Evolutionary conservation across 1,140 invertebrate species (phyloP).

Genomic region (Drosophila tropicalis): DNA sequence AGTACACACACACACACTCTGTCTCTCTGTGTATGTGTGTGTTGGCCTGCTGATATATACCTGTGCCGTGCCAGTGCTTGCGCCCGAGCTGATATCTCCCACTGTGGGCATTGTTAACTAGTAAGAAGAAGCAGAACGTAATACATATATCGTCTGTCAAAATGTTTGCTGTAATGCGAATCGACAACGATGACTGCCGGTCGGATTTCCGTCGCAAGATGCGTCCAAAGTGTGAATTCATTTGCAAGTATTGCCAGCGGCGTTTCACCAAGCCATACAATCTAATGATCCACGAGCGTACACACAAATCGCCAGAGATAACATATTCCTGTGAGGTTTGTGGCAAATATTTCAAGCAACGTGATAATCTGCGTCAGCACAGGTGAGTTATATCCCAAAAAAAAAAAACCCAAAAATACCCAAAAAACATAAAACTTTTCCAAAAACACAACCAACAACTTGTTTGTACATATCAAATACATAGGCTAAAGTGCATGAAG

Average conservation of each 20-base stretch:
- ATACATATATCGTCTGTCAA: conserved; percentile 84
- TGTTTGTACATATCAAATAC: conserved; percentile 11
- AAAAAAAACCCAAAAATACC: background rate
- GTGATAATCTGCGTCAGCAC: conserved; percentile 98
- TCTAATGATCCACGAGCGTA: conserved; percentile 99
- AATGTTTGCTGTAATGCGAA: conserved; percentile 94
- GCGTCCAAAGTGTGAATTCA: conserved; percentile 97
- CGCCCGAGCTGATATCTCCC: conserved; percentile 18
- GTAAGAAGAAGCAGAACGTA: conserved; percentile 35
- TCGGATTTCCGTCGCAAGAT: conserved; percentile 96
- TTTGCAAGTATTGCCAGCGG: conserved; percentile 99
- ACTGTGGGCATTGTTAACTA: conserved; percentile 6
- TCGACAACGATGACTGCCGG: conserved; percentile 94
- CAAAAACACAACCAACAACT: background rate
- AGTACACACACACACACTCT: background rate
- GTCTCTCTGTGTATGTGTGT: background rate
- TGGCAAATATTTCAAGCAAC: conserved; percentile 98
- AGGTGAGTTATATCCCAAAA: conserved; percentile 87
- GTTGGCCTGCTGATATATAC: background rate
- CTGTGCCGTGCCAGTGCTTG: background rate
- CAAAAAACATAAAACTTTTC: background rate
- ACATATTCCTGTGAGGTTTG: conserved; percentile 99
- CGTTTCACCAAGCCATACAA: conserved; percentile 99
- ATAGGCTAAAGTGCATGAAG: conserved; percentile 31
- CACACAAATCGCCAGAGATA: conserved; percentile 98